Evolutionary conservation across 2,888 invertebrate genomes (phyloP), one percentile per base, ranked within the genome.

Genomic region (Deilephila porcellus): DNA sequence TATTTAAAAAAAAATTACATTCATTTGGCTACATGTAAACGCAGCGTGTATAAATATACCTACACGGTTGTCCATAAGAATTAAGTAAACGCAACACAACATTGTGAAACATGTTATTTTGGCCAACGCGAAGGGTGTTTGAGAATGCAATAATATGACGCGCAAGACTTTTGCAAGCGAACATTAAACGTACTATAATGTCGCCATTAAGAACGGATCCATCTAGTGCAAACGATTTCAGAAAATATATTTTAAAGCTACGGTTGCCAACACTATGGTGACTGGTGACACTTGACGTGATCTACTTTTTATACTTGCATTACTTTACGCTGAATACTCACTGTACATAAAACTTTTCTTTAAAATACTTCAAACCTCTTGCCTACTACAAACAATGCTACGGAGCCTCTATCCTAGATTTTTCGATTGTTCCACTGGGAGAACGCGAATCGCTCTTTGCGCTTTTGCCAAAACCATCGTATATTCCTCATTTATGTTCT

Each of bases 91-190:
- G n/a, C 63, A 64, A 64, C 60, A 71, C 71, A 20, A 19, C 45
- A 32, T 52, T 71, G 71, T 60, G 34, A 45, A 71, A 71, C 25
- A 45, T 71, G 20, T 71, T 71, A 25, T 53, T 71, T 60, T 37
- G 71, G 60, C 45, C 45, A 71, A 71, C 60, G 45, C 29, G n/a
- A 17, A 52, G 67, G 52, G 17, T 52, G 67, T 67, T 67, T 67
- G 71, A 45, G 71, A 60, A 60, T 71, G 71, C 45, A 71, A 60
- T 45, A 60, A 71, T 52, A 71, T 60, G 37, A 60, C 60, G 71
- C 37, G 71, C 60, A 71, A 71, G 19, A 71, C 25, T 60, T 71
- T 71, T 60, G 71, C 25, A 71, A 71, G 37, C 45, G 29, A 1
- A 60, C 45, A 45, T 37, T 37, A 60, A 60, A 59, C 45, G 60